A percentile compares a stretch with the other conserved stretches of the same genome.
phyloP scores from a whole-genome alignment of 2,797 vertebrate genomes.

The Acrocephalus scirpaceus region DNA sequence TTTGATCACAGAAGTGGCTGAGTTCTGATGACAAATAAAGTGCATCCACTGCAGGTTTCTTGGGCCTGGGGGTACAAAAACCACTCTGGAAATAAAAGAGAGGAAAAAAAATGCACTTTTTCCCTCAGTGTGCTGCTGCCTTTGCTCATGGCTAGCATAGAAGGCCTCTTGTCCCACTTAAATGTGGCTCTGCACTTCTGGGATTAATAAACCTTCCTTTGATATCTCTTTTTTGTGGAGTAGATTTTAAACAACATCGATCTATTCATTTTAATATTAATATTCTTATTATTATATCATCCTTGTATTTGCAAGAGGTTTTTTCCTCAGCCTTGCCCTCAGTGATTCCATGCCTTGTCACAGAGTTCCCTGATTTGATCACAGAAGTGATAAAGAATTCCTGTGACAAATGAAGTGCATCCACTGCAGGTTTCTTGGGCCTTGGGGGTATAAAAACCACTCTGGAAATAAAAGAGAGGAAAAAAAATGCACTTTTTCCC shows the following conservation, averaged over 20 bases:
- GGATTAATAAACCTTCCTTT: neutral
- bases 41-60: neutral
- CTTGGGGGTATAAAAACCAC: neutral
- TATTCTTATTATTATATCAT: neutral
- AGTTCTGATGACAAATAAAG: neutral
- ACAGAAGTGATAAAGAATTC: neutral
- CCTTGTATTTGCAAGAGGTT: neutral
- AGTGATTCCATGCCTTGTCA: neutral
- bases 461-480: neutral
- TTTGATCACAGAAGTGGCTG: neutral
- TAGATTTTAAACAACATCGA: neutral
- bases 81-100: neutral
- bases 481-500: neutral
- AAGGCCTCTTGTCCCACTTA: neutral
- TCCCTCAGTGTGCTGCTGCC: neutral
- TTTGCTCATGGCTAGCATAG: neutral
- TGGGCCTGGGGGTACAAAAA: neutral
- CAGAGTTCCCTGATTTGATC: neutral
- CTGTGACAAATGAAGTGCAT: neutral
- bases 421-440: neutral
- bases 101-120: neutral
- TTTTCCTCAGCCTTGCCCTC: neutral
- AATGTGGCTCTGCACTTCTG: neutral
- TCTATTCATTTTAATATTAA: too few species aligned
- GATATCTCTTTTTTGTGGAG: neutral